Percentiles rank a stretch among this genome's conserved stretches.
Evolutionary conservation across 1,140 invertebrate genomes (phyloP).

Genomic region (Drosophila parvula): DNA sequence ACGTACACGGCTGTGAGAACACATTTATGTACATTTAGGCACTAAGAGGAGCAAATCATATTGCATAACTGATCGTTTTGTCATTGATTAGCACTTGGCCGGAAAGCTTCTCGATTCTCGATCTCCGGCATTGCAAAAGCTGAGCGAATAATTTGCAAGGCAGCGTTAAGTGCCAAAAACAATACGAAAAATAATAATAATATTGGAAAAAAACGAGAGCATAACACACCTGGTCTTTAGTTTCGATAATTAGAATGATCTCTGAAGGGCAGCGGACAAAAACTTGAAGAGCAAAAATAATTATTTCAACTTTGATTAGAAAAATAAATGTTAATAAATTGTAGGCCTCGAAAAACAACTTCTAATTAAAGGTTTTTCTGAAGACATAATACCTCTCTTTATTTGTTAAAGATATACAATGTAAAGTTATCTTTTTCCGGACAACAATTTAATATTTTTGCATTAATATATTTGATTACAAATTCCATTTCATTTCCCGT

Average conservation of each 20-base stretch:
- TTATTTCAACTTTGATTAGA: background rate
- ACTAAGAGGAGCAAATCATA: slow-evolving; percentile 16
- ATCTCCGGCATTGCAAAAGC: slow-evolving; percentile 12
- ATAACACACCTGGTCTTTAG: slow-evolving; percentile 10
- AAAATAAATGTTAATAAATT: background rate
- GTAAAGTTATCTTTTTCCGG: background rate
- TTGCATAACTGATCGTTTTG: slow-evolving; percentile 63
- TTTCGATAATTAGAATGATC: background rate
- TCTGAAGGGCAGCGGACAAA: too few species aligned
- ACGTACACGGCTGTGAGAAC: background rate
- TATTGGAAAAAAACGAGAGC: background rate
- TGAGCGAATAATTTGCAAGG: slow-evolving; percentile 25
- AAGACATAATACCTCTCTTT: too few species aligned
- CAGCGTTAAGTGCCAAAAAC: slow-evolving; percentile 38
- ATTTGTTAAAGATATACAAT: background rate
- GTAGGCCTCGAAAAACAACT: background rate
- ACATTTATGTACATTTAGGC: background rate
- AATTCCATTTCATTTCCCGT: background rate
- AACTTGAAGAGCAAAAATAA: background rate
- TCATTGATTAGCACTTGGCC: slow-evolving; percentile 71
- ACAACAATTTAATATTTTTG: background rate
- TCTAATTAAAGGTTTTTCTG: background rate
- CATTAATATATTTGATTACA: background rate
- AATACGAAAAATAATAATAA: slow-evolving; percentile 1
- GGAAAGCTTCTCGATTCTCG: slow-evolving; percentile 18